Percentiles rank a stretch among this genome's conserved stretches.
Conservation (phyloP, 2,797 vertebrate genomes). For the Mormyrus hasselquistii region DNA sequence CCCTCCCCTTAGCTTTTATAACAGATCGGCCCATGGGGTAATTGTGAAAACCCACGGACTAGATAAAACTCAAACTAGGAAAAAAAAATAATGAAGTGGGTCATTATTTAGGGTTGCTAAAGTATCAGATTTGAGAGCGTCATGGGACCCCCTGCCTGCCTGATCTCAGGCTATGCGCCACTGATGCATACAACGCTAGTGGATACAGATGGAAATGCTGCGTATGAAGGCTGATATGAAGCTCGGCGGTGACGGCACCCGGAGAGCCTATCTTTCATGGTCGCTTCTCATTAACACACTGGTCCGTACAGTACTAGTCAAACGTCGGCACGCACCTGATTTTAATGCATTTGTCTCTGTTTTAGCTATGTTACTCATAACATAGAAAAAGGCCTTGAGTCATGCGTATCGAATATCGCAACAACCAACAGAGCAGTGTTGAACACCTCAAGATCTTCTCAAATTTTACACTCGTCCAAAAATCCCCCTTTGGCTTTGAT, state of each 20-base stretch:
- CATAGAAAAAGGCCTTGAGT: not conserved
- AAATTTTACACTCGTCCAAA: not conserved
- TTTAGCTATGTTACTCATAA: not conserved
- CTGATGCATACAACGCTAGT: not conserved
- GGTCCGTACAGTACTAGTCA: not conserved
- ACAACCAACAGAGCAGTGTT: not conserved
- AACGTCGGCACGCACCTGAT: not conserved
- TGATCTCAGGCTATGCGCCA: not conserved
- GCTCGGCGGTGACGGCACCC: not conserved
- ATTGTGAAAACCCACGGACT: not conserved
- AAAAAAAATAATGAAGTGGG: not conserved
- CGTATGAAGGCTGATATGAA: not conserved
- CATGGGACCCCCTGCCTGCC: not conserved
- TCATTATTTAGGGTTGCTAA: not conserved
- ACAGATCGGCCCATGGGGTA: not conserved
- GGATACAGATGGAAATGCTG: not conserved
- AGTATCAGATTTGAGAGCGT: not conserved
- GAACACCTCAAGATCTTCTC: not conserved
- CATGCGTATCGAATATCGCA: not conserved
- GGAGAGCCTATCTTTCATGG: not conserved
- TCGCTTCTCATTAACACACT: not conserved
- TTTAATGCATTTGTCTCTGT: not conserved
- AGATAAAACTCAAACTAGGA: not conserved
- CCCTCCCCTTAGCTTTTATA: slow-evolving; percentile 38
- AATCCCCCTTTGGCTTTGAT: not conserved